These are phyloP conservation scores for Ctena decussata DNA, from an alignment of 2,888 invertebrate genomes.

Conservation along the genomic window DNA sequence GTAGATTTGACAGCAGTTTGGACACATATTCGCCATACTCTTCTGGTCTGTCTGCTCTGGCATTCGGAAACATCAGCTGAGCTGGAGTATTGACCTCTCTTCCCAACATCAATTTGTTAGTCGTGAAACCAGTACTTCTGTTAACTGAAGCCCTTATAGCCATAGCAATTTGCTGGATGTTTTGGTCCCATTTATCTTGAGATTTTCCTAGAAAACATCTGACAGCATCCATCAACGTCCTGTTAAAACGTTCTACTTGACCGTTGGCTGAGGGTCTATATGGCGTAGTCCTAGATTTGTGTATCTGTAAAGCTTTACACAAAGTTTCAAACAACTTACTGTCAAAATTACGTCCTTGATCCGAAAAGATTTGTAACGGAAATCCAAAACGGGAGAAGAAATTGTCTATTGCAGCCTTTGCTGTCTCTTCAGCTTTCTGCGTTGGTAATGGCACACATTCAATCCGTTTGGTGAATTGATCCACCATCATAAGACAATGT, in stretches of 20 bases:
- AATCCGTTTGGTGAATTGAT: conserved; percentile 61
- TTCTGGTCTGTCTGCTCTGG: neutral
- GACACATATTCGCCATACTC: neutral
- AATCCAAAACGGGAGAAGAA: conserved; percentile 42
- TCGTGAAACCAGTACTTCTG: neutral
- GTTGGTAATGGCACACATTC: conserved; percentile 43
- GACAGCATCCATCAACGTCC: conserved; percentile 10
- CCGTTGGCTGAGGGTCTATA: conserved; percentile 40
- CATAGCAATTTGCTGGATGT: conserved; percentile 20
- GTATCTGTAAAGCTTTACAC: conserved; percentile 27
- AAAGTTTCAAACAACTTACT: conserved; percentile 13
- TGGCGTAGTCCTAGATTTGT: conserved; percentile 46
- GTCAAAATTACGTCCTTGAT: conserved; percentile 36
- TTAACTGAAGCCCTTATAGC: neutral
- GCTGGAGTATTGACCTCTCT: neutral
- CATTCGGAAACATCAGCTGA: neutral
- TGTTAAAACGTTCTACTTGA: conserved; percentile 37
- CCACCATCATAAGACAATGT: conserved; percentile 48
- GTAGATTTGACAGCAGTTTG: neutral
- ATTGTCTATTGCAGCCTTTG: conserved; percentile 39
- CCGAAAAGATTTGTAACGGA: conserved; percentile 10
- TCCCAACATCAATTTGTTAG: neutral
- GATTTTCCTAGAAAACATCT: neutral
- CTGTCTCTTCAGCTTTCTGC: conserved; percentile 51
- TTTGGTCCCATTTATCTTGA: conserved; percentile 16